Base-by-base conservation (phyloP, 2,888 invertebrate species). In the Sialis fuliginosa region DNA sequence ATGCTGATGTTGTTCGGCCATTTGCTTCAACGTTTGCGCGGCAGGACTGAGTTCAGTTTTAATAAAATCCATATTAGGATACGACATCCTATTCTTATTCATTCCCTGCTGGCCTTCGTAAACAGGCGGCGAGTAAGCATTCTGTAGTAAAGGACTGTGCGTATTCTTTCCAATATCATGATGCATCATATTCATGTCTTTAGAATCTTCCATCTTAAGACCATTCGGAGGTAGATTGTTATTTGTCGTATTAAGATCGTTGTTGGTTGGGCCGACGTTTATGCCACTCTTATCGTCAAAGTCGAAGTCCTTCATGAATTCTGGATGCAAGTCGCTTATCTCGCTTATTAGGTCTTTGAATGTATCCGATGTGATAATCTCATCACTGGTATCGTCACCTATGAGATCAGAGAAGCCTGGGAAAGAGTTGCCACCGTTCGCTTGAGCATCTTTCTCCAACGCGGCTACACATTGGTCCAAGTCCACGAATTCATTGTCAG, bases 1-100 rank as follows among this genome's bases (percentile, higher is more conserved):
- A 65, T 88, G 89, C 67, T 92, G 92, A 66, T 93, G 93, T 64
- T 93, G 93, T 62, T 93, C 92, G 37, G 93, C 93, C 92, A 93
- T 92, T 59, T 93, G 92, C 62, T 93, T 93, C 46, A 95, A 70
- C 1, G 92, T 93, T 68, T 93, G 91, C 44, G 93, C 92, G 1
- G 95, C 95, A 30, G 92, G 87, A 49, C 90, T 89, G 63, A 86
- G 71, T 62, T 88, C 87, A 35, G 62, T 64, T 53, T 66, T 66
- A 37, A 58, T 54, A 51, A 66, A 65, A 52, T 66, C 65, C 56
- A 64, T 62, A 52, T 62, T 62, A 32, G 62, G 54, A 10, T 39
- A 40, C 3, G 59, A 54, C 51, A 62, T 56, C 30, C 58, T 50
- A 42, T 51, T 51, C 48, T 56, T 57, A 43, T 49, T 50, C 6